Base-by-base conservation (phyloP, 2,113 vertebrate genomes). In the Noturus placidus region DNA sequence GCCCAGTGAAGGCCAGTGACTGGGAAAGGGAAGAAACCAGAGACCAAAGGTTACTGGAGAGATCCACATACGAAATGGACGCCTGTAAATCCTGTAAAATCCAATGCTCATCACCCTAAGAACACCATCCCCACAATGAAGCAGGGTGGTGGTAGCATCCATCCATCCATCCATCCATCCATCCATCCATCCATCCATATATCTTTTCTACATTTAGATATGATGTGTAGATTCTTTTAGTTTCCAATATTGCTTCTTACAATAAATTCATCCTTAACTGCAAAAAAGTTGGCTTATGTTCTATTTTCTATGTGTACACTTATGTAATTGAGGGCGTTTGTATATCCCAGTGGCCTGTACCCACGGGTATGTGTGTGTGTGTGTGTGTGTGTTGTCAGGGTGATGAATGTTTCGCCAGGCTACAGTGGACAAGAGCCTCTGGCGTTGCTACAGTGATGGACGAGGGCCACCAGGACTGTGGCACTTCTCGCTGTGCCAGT, bases 381-480 rank as follows among this genome's bases (percentile, higher is more conserved):
- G 83, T 61, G n/a, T 78, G 79, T 59, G 70, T 78, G 82, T 89
- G 83, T 89, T 89, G 90, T 90, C 90, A 89, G 22, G 70, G 90
- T 89, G 90, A 90, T 90, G 54, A 90, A 90, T 87, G 79, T 87
- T 52, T 90, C 20, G 72, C n/a, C 70, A 76, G 81, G 82, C 85
- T 67, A 80, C 83, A 42, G 63, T 83, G 83, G 79, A 74, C 82
- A 86, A 85, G 54, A 83, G 83, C 86, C 86, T 89, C 84, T 89
- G 79, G 86, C 22, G 83, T 89, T 90, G 83, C 87, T 65, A 42
- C 52, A 59, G 72, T 90, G 90, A 90, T 90, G 88, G 83, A 90
- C 88, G 88, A 90, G 90, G 88, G 88, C 90, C 90, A 90, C 87
- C 88, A 81, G 78, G 87, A 87, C 57, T 50, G 76, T 89, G 86